Evolutionary conservation across 2,888 invertebrate species (phyloP), one percentile per base, ranked within the genome.

Genomic region (Papilio gigon): DNA sequence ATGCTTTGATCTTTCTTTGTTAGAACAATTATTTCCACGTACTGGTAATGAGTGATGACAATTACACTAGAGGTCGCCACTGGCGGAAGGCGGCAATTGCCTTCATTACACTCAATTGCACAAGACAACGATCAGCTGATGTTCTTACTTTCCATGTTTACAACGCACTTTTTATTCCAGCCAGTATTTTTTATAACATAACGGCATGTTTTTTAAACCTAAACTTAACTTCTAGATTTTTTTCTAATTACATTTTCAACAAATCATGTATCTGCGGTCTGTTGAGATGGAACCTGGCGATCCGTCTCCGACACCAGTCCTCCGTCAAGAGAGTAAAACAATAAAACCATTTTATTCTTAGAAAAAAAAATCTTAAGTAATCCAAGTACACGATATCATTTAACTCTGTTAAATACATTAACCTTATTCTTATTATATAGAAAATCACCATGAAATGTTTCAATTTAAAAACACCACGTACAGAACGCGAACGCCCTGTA

Each of bases 51-150:
- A 56, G 17, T 30, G 59, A 12, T 35, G 25, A n/a, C 40, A 40
- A 40, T 56, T 56, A 53, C 17, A 30, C 50, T 17, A 56, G 53
- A 56, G 53, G 53, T 60, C 60, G 37, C 22, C 42, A 47, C 33
- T 6, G 3, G 25, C 67, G 67, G 67, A 67, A 33, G 53, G 9
- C 20, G 20, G 12, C 33, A 67, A 67, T 67, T 67, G 62, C 22
- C 27, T 27, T 44, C 62, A 67, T 62, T 62, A 42, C 50, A 25
- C 44, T 27, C 44, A 58, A 22, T 65, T 60, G 50, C 14, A 9
- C 11, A 35, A 35, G 20, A 40, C 3, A 40, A 50, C 20, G 44
- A 63, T 56, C 67, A 62, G 56, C 67, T 42, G 61, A 22, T 30
- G 60, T 37, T 62, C 42, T 20, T 33, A 47, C 65, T 66, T 66